Conservation (phyloP, 1,140 invertebrate genomes). For the Eufriesea mexicana region DNA sequence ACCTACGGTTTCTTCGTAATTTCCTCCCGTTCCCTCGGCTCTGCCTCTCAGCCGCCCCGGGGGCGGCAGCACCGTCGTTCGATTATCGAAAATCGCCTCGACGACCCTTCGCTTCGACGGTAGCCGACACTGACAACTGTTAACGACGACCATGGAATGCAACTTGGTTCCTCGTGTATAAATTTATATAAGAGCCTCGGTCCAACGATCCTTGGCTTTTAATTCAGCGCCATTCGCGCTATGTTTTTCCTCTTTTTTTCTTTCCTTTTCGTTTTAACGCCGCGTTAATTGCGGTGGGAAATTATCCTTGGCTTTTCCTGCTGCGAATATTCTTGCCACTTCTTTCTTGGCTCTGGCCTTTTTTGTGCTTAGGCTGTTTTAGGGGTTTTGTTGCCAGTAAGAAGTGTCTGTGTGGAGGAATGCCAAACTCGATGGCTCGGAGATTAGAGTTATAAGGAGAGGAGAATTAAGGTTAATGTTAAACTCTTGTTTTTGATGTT, state of each 20-base stretch:
- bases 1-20: constrained; percentile 39
- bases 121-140: constrained; percentile 33
- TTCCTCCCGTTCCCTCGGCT: background rate
- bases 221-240: background rate
- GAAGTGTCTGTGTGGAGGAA: too few relatives aligned
- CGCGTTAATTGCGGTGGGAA: background rate
- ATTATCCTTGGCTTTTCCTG: background rate
- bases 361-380: too few relatives aligned
- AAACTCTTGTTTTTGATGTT: too few relatives aligned
- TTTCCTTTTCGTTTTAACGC: background rate
- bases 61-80: background rate
- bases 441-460: too few relatives aligned
- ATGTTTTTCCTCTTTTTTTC: too few relatives aligned
- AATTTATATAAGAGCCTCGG: too few relatives aligned
- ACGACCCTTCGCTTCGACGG: constrained; percentile 38
- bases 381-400: too few relatives aligned
- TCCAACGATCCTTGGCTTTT: background rate
- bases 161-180: background rate
- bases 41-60: background rate
- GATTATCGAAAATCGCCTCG: constrained; percentile 54
- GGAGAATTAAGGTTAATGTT: too few relatives aligned
- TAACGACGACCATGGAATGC: constrained; percentile 31
- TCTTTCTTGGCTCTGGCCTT: background rate
- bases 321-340: background rate
- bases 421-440: too few relatives aligned